Conservation (phyloP, 1,140 invertebrate species). For the Ericerus pela region DNA sequence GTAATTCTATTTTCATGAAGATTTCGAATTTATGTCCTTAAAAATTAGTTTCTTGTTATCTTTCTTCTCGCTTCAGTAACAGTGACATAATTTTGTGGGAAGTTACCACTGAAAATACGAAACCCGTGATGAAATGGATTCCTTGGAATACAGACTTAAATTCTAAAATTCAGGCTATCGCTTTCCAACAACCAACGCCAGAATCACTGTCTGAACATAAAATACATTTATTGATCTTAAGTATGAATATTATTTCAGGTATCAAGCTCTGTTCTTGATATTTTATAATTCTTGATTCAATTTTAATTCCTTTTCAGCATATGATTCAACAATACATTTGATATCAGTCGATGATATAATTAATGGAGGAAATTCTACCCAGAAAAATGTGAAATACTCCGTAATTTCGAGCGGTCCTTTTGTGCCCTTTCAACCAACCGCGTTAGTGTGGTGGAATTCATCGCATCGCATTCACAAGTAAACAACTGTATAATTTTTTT, state of each 20-base stretch:
- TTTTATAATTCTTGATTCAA: background rate
- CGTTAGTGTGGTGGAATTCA: background rate
- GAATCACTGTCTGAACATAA: background rate
- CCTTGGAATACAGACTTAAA: background rate
- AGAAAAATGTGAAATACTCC: background rate
- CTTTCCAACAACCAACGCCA: background rate
- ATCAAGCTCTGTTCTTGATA: background rate
- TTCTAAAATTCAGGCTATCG: background rate
- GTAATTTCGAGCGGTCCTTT: background rate
- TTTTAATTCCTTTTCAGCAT: background rate
- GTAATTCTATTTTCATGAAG: background rate
- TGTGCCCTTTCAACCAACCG: background rate
- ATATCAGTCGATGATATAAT: background rate
- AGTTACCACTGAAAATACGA: background rate
- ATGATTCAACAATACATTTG: background rate
- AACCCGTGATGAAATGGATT: background rate
- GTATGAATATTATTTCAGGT: background rate
- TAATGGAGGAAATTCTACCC: background rate
- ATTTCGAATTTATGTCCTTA: background rate
- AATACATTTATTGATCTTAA: background rate
- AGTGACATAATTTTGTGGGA: background rate
- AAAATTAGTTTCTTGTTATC: background rate
- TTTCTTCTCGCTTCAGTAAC: background rate
- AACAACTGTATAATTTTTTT: no score
- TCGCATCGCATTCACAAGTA: background rate